A percentile compares a stretch with the other conserved stretches of the same genome.
Conservation (phyloP, 2,888 invertebrate genomes). For the Mimachlamys varia region DNA sequence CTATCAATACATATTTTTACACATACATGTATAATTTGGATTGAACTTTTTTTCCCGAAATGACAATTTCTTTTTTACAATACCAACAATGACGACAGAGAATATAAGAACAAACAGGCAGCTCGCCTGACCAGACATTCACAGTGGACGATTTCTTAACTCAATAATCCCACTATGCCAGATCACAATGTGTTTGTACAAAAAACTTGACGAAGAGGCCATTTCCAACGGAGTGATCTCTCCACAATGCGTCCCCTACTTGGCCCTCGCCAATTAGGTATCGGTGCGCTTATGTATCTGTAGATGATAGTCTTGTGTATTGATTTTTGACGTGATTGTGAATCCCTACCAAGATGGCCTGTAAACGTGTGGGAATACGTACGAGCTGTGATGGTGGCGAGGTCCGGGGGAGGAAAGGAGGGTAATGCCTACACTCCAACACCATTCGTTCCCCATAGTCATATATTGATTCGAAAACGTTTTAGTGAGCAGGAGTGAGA, state of each 20-base stretch:
- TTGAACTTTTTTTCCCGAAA: no score
- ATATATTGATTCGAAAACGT: neutral
- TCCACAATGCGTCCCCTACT: neutral
- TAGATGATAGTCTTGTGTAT: neutral
- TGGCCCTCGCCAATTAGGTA: neutral
- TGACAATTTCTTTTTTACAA: no score
- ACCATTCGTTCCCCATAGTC: neutral
- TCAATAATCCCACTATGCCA: no score
- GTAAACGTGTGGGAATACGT: neutral
- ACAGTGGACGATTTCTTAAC: no score
- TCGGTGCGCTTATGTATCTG: neutral
- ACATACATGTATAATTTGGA: no score
- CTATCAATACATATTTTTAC: no score
- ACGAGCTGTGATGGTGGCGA: neutral
- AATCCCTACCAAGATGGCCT: neutral
- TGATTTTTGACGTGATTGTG: conserved; percentile 20
- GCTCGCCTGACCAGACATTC: no score
- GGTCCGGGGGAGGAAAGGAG: neutral
- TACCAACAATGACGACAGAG: no score
- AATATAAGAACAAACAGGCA: no score
- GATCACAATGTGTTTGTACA: no score
- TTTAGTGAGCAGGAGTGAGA: neutral
- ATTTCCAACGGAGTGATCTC: neutral
- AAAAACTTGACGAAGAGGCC: neutral
- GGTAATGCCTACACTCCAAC: neutral